Evolutionary conservation across 2,797 vertebrate genomes (phyloP), one percentile per base, ranked within the genome.

Genomic region (Poecilia wingei): DNA sequence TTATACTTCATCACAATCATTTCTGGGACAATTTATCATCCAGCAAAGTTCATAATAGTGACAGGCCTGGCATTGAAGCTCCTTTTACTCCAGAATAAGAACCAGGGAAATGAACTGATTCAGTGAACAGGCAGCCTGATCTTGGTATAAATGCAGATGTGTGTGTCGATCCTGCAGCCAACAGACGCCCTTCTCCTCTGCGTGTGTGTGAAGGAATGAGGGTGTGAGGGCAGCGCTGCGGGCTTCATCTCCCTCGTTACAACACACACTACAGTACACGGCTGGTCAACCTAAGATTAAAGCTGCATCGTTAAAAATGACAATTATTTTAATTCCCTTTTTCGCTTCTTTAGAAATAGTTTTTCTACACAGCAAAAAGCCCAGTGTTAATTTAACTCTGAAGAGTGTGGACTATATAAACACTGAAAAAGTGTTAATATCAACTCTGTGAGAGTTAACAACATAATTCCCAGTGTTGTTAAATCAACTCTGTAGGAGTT

Each of bases 81-180:
- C 1, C 3, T 61, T 61, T 61, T 61, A 61, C 4, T 14, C 57
- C 59, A 16, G 5, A 61, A 61, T 33, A 61, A 61, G 31, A 61
- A 13, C 57, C 57, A 59, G 13, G 25, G 28, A 28, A 31, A 31
- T 61, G 13, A 61, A 61, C 59, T 33, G 28, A 13, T 57, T 57
- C 55, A 57, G n/a, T 61, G 1, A 33, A 61, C n/a, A 33, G 57
- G 10, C 28, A 2, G 14, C 28, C 13, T 61, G 14, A 31, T 59
- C n/a, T 31, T 59, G 57, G 57, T 31, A 59, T 59, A 64, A 64
- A 64, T 64, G 59, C 59, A 64, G 53, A 55, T 55, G 31, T 18
- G 13, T 36, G 61, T 64, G 18, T 64, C 61, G 16, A 64, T 39
- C 16, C 33, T 64, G 33, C 31, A 66, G 64, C 64, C 64, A 7